Base-by-base conservation (phyloP, 2,888 invertebrate genomes). In the Cynaeus angustus region DNA sequence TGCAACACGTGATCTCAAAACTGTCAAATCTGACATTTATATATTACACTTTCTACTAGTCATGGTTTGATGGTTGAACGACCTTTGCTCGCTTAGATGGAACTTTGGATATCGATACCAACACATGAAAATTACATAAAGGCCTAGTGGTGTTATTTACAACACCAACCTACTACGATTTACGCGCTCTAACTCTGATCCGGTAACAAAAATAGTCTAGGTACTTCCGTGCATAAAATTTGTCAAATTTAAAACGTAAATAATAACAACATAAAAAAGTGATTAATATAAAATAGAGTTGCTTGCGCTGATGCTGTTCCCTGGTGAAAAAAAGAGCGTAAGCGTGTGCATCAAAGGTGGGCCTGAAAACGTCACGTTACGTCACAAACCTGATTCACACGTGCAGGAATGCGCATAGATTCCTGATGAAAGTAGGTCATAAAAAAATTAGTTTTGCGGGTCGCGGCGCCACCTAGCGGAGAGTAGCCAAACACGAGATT, bases 341-440 rank as follows among this genome's bases (percentile, higher is more conserved):
- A 59, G 38, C 48, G 61, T 38, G 74, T 74, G 77, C 75, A 74
- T 62, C 58, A 50, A 67, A 73, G 72, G 74, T 76, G 73, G 75
- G 70, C 65, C 67, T 72, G 48, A 30, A n/a, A 28, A 68, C 76
- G 79, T 83, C 82, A 83, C 75, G 70, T 73, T 77, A 84, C 84
- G 84, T 84, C 83, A 84, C 78, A 75, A 80, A 82, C 82, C 83
- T 83, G 84, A 84, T 80, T 83, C 83, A 72, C 77, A 84, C 84
- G 84, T 85, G 84, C 83, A 82, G 81, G 85, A 84, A 85, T 85
- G 84, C 82, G 82, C 81, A 82, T 78, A 78, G 78, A 83, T 82
- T 82, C 79, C 72, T 77, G 76, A 72, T 58, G 71, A 82, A 83
- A 83, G 81, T 83, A 75, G 83, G 84, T 84, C 84, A 83, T 65